phyloP scores from a whole-genome alignment of 2,888 invertebrate species.

The Anoplius nigerrimus region DNA sequence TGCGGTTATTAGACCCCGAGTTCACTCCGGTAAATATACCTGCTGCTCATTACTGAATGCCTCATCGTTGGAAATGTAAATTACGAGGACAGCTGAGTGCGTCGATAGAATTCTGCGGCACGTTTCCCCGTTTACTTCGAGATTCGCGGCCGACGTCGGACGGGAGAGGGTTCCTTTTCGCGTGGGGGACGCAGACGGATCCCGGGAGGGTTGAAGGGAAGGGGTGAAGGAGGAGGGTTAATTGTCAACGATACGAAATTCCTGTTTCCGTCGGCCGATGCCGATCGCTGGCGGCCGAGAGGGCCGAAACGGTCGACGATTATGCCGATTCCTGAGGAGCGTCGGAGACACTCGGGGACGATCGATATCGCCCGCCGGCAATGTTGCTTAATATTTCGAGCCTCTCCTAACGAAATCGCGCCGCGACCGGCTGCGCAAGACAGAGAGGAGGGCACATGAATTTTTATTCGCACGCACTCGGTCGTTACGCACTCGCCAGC shows the following conservation, averaged over 20 bases:
- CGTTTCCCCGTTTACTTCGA: conserved; percentile 46
- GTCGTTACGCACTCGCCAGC: no score
- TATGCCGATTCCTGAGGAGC: neutral
- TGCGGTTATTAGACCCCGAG: conserved; percentile 35
- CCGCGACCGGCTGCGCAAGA: no score
- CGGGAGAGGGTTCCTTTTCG: neutral
- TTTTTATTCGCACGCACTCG: no score
- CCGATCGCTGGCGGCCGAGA: neutral
- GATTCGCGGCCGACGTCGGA: no score
- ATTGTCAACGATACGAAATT: conserved; percentile 3
- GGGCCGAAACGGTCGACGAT: neutral
- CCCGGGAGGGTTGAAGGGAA: neutral
- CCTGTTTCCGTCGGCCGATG: neutral
- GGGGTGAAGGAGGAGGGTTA: neutral
- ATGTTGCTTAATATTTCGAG: neutral
- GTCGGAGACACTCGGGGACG: neutral
- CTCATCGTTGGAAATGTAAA: conserved; percentile 45
- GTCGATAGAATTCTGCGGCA: conserved; percentile 49
- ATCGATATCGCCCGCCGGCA: neutral
- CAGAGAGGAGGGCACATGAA: no score
- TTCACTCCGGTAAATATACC: conserved; percentile 44
- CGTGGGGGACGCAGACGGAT: no score
- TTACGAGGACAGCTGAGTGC: conserved; percentile 48
- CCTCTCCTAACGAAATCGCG: no score
- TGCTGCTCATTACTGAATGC: conserved; percentile 50